These are phyloP conservation scores for Heteromurus nitidus DNA, from an alignment of 2,888 invertebrate species.

Conservation along the genomic window DNA sequence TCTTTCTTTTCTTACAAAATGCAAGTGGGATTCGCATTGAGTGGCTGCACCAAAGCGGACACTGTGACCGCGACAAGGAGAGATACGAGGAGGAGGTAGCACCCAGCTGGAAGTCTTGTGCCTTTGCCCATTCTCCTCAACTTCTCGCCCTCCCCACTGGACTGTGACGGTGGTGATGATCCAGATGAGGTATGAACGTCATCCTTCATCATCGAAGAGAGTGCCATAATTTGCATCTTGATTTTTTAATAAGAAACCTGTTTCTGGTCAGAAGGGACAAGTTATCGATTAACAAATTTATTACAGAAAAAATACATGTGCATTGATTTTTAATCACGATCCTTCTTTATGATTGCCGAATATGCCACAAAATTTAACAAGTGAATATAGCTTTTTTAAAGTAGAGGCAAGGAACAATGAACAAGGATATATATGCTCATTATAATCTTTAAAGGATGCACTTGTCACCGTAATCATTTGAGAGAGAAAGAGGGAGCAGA, in stretches of 20 bases:
- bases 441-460: no score
- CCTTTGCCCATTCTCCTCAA: neutral
- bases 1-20: slow-evolving; percentile 68
- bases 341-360: neutral
- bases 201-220: slow-evolving; percentile 42
- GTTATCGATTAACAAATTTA: neutral
- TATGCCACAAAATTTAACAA: no score
- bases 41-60: slow-evolving; percentile 46
- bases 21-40: slow-evolving; percentile 69
- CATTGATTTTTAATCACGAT: neutral
- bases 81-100: slow-evolving; percentile 33
- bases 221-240: slow-evolving; percentile 21
- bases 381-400: no score
- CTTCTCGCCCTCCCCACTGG: slow-evolving; percentile 5
- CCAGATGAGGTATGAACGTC: slow-evolving; percentile 26
- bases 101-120: slow-evolving; percentile 45
- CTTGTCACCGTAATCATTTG: no score
- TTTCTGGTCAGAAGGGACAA: neutral
- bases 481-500: no score
- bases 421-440: no score
- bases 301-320: no score
- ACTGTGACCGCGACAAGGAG: slow-evolving; percentile 44
- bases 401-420: no score
- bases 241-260: slow-evolving; percentile 22
- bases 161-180: slow-evolving; percentile 25